phyloP scores from a whole-genome alignment of 2,888 invertebrate genomes.

The Lasius platythorax region DNA sequence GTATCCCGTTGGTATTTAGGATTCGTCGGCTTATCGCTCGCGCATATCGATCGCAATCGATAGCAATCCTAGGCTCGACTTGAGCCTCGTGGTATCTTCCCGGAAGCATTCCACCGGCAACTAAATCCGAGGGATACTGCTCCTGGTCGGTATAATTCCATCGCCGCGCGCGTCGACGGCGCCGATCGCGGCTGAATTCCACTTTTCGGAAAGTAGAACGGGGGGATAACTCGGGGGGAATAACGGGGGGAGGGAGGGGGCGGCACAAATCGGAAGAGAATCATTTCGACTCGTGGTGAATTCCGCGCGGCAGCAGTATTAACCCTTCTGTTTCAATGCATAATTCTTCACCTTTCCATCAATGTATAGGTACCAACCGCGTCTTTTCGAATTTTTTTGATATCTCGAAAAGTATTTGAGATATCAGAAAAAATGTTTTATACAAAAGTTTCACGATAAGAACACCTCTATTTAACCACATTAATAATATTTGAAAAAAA shows the following conservation, averaged over 20 bases:
- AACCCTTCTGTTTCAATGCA: background rate
- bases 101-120: slow-evolving; percentile 9
- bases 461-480: too few species aligned
- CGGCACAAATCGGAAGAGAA: background rate
- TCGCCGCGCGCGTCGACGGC: slow-evolving; percentile 9
- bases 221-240: background rate
- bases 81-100: slow-evolving; percentile 16
- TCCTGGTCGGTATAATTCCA: slow-evolving; percentile 30
- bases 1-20: slow-evolving; percentile 8
- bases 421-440: too few species aligned
- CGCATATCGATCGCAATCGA: slow-evolving; percentile 9
- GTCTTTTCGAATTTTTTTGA: too few species aligned
- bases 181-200: slow-evolving; percentile 43
- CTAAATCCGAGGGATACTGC: slow-evolving; percentile 33
- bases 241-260: background rate
- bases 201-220: slow-evolving; percentile 18
- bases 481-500: too few species aligned
- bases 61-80: slow-evolving; percentile 4
- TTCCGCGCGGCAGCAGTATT: slow-evolving; percentile 46
- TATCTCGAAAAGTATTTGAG: too few species aligned
- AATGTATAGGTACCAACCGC: too few species aligned
- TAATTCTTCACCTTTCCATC: too few species aligned
- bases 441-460: too few species aligned
- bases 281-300: slow-evolving; percentile 48
- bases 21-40: slow-evolving; percentile 24